phyloP scores from a whole-genome alignment of 23 tunicate species.

The Styela plicata region DNA sequence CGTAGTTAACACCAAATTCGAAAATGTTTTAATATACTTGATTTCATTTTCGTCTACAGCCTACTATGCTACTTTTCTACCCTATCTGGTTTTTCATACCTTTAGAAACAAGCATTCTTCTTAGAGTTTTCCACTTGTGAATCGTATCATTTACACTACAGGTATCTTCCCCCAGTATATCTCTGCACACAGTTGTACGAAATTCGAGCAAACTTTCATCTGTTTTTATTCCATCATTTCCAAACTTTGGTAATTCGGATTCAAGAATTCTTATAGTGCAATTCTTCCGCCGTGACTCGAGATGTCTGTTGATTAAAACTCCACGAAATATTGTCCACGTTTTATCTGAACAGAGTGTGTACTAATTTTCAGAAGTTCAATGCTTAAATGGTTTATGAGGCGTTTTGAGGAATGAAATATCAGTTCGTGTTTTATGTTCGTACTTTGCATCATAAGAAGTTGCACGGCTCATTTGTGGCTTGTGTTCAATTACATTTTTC shows the following conservation, averaged over 20 bases:
- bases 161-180: neutral
- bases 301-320: neutral
- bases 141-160: conserved; percentile 21
- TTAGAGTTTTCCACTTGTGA: conserved; percentile 27
- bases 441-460: no score
- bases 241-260: neutral
- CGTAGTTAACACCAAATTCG: no score
- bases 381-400: no score
- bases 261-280: neutral
- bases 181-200: conserved; percentile 31
- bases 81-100: neutral
- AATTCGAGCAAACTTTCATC: neutral
- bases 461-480: no score
- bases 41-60: no score
- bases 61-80: no score
- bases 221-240: no score
- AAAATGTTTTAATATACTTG: no score
- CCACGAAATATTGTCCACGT: neutral
- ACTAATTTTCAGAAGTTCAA: no score
- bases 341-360: neutral
- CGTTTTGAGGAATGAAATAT: no score
- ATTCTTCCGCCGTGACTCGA: neutral
- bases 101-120: neutral
- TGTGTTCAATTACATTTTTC: no score
- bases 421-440: no score